Base-by-base conservation (phyloP, 2,888 invertebrate genomes). In the Diarsia brunnea region DNA sequence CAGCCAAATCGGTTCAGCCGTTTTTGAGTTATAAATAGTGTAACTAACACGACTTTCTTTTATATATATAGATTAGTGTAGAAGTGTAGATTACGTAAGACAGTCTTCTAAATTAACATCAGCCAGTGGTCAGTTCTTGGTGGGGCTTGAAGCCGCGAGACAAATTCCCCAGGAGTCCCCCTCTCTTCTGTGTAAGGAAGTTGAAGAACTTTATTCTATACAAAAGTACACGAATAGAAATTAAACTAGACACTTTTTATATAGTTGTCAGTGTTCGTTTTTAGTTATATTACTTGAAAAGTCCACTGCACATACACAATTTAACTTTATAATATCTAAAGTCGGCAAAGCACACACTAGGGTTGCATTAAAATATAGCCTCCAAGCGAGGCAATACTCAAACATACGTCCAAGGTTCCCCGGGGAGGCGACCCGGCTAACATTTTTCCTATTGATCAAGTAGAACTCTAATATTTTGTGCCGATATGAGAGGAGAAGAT, bases 251-350 rank as follows among this genome's bases (percentile, higher is more conserved):
- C 5, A 27, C 12, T 12, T 53, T 51, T 38, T 24, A 21, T 16
- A 21, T 24, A 51, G 7, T 67, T 16, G 4, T 2, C 27, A 53
- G 19, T 4, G 2, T 11, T 8, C 43, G 63, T 24, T 63, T 8
- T n/a, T 43, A 43, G 16, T 69, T 55, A n/a, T 16, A 58, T 73
- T 24, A 47, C 45, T 24, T 31, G 4, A 69, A 45, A 55, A 69
- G 45, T 55, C 14, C 10, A 69, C 11, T 55, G 27, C 19, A 19
- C 19, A 4, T 55, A 24, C 1, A 64, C 14, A 16, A 14, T 19
- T 3, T 7, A 27, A 55, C 19, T 55, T 53, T n/a, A 55, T 8
- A 12, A 4, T n/a, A 12, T 14, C 3, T 3, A 45, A 24, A 69
- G 21, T 45, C 16, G 11, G 21, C 16, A 45, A 69, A 69, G 14